Evolutionary conservation across 2,113 vertebrate species (phyloP), one percentile per base, ranked within the genome.

Genomic region (Penelope pileata): DNA sequence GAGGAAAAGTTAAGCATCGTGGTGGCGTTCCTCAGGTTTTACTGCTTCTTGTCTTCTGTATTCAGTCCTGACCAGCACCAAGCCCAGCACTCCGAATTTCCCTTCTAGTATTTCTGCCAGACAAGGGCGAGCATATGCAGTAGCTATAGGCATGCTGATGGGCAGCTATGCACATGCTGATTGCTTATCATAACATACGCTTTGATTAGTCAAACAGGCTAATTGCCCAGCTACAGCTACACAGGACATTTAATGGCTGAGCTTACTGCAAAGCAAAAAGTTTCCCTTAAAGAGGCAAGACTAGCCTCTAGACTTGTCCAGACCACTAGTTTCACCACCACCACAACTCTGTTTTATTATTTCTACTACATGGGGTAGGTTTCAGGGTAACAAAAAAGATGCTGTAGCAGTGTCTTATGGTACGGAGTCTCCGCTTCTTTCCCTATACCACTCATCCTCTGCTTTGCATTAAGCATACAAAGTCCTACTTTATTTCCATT

Each of bases 21-120:
- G 23, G 8, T 23, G 29, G 8, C 6, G 8, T 50, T 81, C 68
- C 27, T 42, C 58, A 42, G 11, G 11, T 50, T 70, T 74, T 53
- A 22, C 13, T 47, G 24, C 18, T 58, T 10, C 48, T 66, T 47
- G 15, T 27, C 12, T 10, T 48, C 50, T 29, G 7, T 3, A 0
- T 13, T 76, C n/a, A n/a, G 15, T 11, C 5, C 17, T 72, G 42
- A 16, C 15, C 17, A 50, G 38, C 50, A 72, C 40, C 13, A 47
- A 81, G 60, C 38, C 32, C 36, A 60, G 45, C 0, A 0, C 60
- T 81, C 12, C 2, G 0, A 54, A 59, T 15, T 10, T 5, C 8
- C 26, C 47, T 78, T 38, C 15, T 26, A 47, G 15, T 40, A 29
- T 42, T 75, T 70, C 51, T 40, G 11, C 18, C 16, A 79, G 81